phyloP scores from a whole-genome alignment of 2,113 vertebrate genomes.

The Aix galericulata region DNA sequence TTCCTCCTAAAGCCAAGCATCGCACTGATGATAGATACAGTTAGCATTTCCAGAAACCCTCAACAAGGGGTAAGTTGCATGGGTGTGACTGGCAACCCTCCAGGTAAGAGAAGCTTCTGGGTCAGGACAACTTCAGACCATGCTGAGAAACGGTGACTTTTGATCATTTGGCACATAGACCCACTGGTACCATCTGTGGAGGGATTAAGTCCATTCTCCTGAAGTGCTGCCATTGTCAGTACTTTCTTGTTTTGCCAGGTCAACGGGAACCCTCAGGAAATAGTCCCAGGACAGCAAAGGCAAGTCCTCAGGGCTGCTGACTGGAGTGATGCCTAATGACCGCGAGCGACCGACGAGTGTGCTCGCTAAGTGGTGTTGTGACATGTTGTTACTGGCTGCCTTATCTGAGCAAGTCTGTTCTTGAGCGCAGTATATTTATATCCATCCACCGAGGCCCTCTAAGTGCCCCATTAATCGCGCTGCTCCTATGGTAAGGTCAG shows the following conservation, averaged over 20 bases:
- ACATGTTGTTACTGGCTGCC: slow-evolving; percentile 17
- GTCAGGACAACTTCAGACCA: not conserved
- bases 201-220: fast-evolving
- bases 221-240: not conserved
- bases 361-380: not conserved
- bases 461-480: not conserved
- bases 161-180: not conserved
- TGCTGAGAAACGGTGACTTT: not conserved
- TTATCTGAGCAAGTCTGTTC: slow-evolving; percentile 43
- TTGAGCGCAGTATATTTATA: not conserved
- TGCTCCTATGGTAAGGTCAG: not conserved
- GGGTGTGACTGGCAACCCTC: not conserved
- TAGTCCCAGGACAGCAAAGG: not conserved
- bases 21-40: not conserved
- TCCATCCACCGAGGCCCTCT: not conserved
- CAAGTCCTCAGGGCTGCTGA: fast-evolving
- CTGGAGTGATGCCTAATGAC: not conserved
- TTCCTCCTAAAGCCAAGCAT: not conserved
- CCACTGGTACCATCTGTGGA: not conserved
- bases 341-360: not conserved
- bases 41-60: not conserved
- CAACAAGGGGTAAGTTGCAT: not conserved
- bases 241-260: not conserved
- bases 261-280: not conserved
- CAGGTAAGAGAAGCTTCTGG: not conserved